phyloP scores from a whole-genome alignment of 2,797 vertebrate species.

The Tragelaphus oryx region DNA sequence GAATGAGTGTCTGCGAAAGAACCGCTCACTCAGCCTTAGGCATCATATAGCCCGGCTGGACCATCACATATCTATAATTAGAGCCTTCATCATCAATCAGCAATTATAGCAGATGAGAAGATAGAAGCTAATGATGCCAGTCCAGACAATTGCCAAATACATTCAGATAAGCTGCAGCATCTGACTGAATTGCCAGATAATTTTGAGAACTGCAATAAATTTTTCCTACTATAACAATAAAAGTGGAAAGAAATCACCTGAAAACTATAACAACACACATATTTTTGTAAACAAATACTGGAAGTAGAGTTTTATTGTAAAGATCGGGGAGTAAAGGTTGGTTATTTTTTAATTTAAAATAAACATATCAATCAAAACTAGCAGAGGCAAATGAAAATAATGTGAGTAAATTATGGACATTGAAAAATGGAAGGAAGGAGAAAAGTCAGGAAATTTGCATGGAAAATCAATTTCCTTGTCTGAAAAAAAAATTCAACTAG shows the following conservation, averaged over 20 bases:
- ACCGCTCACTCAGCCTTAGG: not conserved
- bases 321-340: not conserved
- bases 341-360: not conserved
- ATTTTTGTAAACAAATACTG: not conserved
- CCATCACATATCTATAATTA: not conserved
- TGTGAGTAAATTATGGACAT: slow-evolving; percentile 54
- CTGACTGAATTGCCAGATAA: slow-evolving; percentile 13
- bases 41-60: not conserved
- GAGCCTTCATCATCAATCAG: slow-evolving; percentile 39
- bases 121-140: slow-evolving; percentile 38
- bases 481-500: slow-evolving; percentile 64
- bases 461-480: slow-evolving; percentile 67
- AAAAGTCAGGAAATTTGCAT: slow-evolving; percentile 64
- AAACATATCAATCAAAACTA: slow-evolving; percentile 16
- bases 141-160: slow-evolving; percentile 22
- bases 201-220: slow-evolving; percentile 9
- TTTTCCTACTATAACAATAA: slow-evolving; percentile 24
- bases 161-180: not conserved
- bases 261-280: not conserved
- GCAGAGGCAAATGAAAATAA: slow-evolving; percentile 57
- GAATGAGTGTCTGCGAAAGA: not conserved
- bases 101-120: slow-evolving; percentile 49
- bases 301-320: not conserved
- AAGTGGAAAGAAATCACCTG: not conserved
- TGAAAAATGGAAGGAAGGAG: slow-evolving; percentile 55